Conservation (phyloP, 2,797 vertebrate genomes). For the Anas bahamensis region DNA sequence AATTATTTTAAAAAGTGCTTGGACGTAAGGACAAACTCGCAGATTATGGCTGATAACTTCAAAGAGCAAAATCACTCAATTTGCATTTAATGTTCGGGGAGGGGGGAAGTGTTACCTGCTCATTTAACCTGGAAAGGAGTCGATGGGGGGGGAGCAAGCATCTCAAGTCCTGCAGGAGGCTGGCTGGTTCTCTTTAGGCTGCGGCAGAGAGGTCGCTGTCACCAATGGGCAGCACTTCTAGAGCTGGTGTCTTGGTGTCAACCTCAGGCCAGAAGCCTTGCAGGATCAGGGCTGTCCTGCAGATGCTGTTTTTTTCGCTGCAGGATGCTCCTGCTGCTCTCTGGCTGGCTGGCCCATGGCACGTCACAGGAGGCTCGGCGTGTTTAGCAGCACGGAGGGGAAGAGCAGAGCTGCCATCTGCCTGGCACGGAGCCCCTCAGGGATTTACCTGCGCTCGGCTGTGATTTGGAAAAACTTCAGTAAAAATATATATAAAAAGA, state of each 20-base stretch:
- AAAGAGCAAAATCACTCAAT: neutral
- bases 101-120: neutral
- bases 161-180: neutral
- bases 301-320: neutral
- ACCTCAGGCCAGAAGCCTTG: accelerated
- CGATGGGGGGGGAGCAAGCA: neutral
- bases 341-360: neutral
- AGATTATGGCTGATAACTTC: neutral
- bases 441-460: neutral
- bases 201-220: neutral
- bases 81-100: neutral
- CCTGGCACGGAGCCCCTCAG: neutral
- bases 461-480: neutral
- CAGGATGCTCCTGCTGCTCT: neutral
- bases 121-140: neutral
- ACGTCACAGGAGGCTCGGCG: neutral
- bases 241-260: neutral
- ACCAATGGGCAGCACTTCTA: neutral
- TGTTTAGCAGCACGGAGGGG: neutral
- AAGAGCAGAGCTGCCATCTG: neutral
- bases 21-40: neutral
- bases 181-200: neutral
- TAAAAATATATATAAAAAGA: no score
- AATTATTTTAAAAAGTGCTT: neutral
- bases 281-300: neutral